phyloP scores from a whole-genome alignment of 2,113 vertebrate species.

The Tretioscincus oriximinensis region DNA sequence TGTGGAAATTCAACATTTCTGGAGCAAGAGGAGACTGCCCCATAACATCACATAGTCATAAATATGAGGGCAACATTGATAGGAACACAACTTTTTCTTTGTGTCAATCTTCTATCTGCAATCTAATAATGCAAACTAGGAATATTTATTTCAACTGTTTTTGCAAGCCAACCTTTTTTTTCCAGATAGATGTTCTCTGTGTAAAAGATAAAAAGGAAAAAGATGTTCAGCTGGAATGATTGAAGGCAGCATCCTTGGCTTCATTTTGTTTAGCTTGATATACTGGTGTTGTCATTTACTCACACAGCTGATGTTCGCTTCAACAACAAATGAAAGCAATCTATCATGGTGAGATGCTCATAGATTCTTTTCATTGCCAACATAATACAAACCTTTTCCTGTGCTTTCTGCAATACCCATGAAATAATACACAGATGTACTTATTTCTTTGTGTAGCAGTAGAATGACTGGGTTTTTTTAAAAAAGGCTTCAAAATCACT shows the following conservation, averaged over 20 bases:
- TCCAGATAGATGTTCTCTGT: conserved; percentile 26
- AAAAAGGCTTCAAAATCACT: not conserved
- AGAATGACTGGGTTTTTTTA: too few species aligned
- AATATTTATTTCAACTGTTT: not conserved
- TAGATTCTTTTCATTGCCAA: not conserved
- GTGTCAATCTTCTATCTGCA: too few species aligned
- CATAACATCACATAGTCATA: too few species aligned
- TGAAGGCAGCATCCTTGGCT: not conserved
- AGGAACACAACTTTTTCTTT: too few species aligned
- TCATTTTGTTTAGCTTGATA: conserved; percentile 27
- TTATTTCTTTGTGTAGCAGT: not conserved
- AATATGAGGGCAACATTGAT: too few species aligned
- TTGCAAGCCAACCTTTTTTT: not conserved
- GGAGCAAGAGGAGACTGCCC: too few species aligned
- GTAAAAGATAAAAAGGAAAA: conserved; percentile 32
- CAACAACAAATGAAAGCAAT: not conserved
- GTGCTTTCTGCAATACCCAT: too few species aligned
- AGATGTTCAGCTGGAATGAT: conserved; percentile 40
- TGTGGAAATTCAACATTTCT: too few species aligned
- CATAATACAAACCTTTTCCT: not conserved
- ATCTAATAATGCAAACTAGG: not conserved
- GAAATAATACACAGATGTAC: not conserved
- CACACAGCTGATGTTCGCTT: conserved; percentile 14
- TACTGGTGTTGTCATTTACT: conserved; percentile 26
- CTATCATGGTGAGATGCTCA: not conserved